Conservation (phyloP, 2,888 invertebrate species). For the Clepsis dumicolana region DNA sequence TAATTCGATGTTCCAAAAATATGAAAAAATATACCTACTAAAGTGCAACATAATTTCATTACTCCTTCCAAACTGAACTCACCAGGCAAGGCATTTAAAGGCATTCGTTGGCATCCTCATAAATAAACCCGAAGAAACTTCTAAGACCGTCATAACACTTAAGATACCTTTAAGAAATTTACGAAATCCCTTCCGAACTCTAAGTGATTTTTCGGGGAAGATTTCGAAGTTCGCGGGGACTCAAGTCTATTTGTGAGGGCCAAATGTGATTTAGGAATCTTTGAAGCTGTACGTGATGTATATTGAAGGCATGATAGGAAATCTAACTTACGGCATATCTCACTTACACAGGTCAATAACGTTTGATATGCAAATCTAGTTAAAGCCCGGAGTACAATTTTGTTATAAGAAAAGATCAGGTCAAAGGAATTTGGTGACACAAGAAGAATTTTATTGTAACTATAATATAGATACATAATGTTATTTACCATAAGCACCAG, state of each 20-base stretch:
- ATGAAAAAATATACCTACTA: background rate
- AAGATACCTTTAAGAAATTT: constrained; percentile 33
- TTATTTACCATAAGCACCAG: too few relatives aligned
- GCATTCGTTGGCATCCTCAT: constrained; percentile 10
- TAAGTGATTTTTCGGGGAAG: constrained; percentile 35
- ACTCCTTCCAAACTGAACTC: background rate
- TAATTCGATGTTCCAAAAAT: too few relatives aligned
- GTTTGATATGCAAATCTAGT: constrained; percentile 1
- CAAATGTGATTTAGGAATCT: constrained; percentile 30
- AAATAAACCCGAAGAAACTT: constrained; percentile 26
- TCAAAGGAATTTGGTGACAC: background rate
- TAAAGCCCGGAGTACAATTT: background rate
- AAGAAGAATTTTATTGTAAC: too few relatives aligned
- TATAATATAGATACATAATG: too few relatives aligned
- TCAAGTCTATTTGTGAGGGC: constrained; percentile 15
- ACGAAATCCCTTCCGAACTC: constrained; percentile 29
- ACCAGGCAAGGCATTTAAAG: background rate
- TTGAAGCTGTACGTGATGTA: constrained; percentile 13
- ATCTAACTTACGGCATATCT: background rate
- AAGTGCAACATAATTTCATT: background rate
- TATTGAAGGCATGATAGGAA: background rate
- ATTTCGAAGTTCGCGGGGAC: constrained; percentile 22
- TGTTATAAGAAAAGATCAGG: background rate
- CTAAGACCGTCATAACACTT: constrained; percentile 20
- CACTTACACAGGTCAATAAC: background rate